A percentile compares a stretch with the other conserved stretches of the same genome.
Evolutionary conservation across 2,888 invertebrate genomes (phyloP).

Genomic region (Selenia dentaria): DNA sequence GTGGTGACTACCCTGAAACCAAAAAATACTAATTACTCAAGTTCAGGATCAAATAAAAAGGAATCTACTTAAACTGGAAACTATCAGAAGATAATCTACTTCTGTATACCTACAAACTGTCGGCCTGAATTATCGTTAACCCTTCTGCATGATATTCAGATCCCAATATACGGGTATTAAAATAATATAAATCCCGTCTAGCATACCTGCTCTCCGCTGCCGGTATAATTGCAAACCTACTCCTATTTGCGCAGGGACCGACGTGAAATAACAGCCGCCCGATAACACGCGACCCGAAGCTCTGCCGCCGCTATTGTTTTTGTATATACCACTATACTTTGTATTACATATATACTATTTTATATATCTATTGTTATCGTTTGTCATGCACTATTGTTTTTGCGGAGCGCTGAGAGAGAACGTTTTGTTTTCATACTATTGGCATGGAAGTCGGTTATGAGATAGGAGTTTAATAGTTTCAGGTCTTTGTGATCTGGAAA

Average conservation of each 20-base stretch:
- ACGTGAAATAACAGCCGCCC: conserved; percentile 70
- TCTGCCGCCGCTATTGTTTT: conserved; percentile 37
- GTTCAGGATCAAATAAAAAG: too few relatives aligned
- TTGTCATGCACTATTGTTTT: conserved; percentile 40
- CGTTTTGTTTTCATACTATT: conserved; percentile 15
- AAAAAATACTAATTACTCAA: too few relatives aligned
- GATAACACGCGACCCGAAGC: conserved; percentile 58
- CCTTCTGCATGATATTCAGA: too few relatives aligned
- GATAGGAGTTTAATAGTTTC: not conserved
- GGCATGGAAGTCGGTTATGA: conserved; percentile 4
- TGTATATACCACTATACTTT: conserved; percentile 31
- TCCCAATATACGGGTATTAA: not conserved
- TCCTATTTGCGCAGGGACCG: conserved; percentile 67
- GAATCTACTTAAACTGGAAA: too few relatives aligned
- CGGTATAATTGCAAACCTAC: conserved; percentile 55
- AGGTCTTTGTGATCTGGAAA: not conserved
- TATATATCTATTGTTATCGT: conserved; percentile 14
- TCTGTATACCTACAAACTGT: too few relatives aligned
- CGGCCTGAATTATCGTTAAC: too few relatives aligned
- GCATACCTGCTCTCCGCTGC: conserved; percentile 10
- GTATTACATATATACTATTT: conserved; percentile 21
- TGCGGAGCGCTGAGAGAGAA: conserved; percentile 26
- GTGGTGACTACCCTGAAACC: too few relatives aligned
- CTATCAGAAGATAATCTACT: too few relatives aligned
- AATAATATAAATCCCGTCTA: conserved; percentile 7